phyloP scores from a whole-genome alignment of 2,797 vertebrate genomes.

The Sciurus vulgaris region DNA sequence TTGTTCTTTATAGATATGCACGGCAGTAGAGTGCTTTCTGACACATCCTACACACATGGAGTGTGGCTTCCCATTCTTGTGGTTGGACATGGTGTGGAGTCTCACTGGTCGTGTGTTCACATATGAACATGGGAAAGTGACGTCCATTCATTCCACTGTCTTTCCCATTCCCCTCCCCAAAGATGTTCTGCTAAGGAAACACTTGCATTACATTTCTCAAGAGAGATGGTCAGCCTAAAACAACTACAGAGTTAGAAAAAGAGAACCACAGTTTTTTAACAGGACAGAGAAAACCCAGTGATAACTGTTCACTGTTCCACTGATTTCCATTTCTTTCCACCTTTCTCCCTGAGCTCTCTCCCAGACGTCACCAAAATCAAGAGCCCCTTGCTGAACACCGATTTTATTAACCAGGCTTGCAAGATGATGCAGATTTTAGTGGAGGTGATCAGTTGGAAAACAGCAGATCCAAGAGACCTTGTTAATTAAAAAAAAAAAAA shows the following conservation, averaged over 20 bases:
- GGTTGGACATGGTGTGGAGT: too few species aligned
- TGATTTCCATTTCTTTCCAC: slow-evolving; percentile 45
- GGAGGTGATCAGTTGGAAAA: slow-evolving; percentile 69
- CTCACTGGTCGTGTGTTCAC: too few species aligned
- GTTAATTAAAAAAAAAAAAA: not conserved
- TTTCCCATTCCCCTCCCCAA: not conserved
- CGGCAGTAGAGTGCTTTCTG: too few species aligned
- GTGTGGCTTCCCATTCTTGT: too few species aligned
- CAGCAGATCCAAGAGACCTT: slow-evolving; percentile 54
- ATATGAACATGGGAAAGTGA: too few species aligned
- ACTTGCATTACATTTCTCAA: not conserved
- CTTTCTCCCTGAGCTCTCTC: not conserved
- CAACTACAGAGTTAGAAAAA: not conserved
- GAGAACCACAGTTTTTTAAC: not conserved
- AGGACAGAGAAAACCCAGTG: not conserved
- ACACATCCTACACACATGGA: too few species aligned
- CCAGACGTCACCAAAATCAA: not conserved
- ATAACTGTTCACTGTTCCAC: not conserved
- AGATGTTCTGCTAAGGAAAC: not conserved
- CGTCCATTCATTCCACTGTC: too few species aligned
- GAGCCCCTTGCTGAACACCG: not conserved
- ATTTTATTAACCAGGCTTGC: slow-evolving; percentile 1
- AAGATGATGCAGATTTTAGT: not conserved
- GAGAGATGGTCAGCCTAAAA: not conserved
- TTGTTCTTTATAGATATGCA: too few species aligned